These are phyloP conservation scores for Sepiola atlantica DNA, from an alignment of 2,888 invertebrate genomes.

Conservation along the genomic window DNA sequence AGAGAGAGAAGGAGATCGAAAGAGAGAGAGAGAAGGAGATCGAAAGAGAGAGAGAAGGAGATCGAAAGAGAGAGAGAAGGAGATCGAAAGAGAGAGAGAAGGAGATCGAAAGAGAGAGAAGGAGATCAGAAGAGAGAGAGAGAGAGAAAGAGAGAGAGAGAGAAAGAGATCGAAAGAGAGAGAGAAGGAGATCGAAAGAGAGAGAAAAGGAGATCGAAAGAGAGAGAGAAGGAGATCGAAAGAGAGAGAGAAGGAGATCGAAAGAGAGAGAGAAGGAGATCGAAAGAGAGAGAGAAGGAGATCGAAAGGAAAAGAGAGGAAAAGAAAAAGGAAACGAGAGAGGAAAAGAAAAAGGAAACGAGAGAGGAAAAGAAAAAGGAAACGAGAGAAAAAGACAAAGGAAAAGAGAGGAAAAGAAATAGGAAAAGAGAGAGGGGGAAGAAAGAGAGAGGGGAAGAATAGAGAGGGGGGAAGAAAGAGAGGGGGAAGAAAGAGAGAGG, in stretches of 20 bases:
- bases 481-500: neutral
- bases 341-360: neutral
- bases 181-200: neutral
- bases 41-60: too few species aligned
- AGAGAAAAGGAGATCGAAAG: neutral
- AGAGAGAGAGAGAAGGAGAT: neutral
- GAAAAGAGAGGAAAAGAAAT: neutral
- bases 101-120: neutral
- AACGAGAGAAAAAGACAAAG: neutral
- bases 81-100: too few species aligned
- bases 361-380: neutral
- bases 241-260: neutral
- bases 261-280: neutral
- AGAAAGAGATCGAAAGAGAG: too few species aligned
- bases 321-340: neutral
- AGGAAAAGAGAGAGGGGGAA: neutral
- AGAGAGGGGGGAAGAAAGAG: neutral
- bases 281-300: neutral
- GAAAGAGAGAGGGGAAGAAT: neutral
- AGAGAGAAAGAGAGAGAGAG: neutral
- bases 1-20: neutral
- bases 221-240: neutral
- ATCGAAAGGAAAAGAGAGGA: neutral
- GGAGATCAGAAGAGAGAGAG: neutral
- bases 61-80: too few species aligned